These are phyloP conservation scores for Phasia obesa DNA, from an alignment of 2,888 invertebrate species.

Conservation along the genomic window DNA sequence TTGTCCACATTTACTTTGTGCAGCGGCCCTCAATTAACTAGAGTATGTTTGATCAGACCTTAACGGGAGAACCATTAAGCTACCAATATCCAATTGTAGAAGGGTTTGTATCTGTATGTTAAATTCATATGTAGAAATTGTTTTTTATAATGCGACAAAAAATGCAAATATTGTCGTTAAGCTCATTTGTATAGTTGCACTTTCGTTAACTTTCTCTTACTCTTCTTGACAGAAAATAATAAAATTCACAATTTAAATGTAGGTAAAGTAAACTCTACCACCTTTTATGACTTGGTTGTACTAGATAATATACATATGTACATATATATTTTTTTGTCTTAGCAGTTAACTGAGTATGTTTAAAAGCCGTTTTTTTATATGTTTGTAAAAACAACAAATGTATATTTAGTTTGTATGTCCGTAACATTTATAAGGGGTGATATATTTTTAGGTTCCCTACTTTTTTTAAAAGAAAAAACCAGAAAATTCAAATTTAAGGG, in stretches of 20 bases:
- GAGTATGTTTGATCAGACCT: neutral
- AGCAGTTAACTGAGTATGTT: slow-evolving; percentile 9
- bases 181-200: slow-evolving; percentile 30
- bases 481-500: no score
- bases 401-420: neutral
- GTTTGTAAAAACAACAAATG: neutral
- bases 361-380: slow-evolving; percentile 21
- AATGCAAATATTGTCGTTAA: slow-evolving; percentile 59
- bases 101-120: neutral
- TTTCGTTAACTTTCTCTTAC: slow-evolving; percentile 45
- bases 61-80: neutral
- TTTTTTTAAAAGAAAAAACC: no score
- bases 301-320: neutral
- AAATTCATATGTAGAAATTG: neutral
- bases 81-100: no score
- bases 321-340: slow-evolving; percentile 9
- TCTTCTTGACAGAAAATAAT: neutral
- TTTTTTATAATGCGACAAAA: slow-evolving; percentile 65
- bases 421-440: no score
- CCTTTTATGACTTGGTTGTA: slow-evolving; percentile 37
- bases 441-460: neutral
- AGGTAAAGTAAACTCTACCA: slow-evolving; percentile 52
- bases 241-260: slow-evolving; percentile 45
- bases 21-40: neutral
- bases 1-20: neutral